Evolutionary conservation across 2,888 invertebrate genomes (phyloP).

Genomic region (Lamproptera curius): DNA sequence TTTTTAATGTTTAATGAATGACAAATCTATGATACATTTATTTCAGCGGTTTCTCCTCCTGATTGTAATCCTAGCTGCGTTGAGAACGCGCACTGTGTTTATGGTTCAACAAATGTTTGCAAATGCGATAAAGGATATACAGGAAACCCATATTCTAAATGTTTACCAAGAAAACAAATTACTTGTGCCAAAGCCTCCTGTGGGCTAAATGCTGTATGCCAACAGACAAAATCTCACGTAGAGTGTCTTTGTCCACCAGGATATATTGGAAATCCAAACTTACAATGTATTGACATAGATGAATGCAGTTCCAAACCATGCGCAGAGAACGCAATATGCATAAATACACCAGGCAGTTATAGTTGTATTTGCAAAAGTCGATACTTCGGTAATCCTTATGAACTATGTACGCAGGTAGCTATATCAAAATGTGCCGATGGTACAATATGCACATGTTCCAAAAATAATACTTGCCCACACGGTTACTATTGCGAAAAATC

Average conservation of each 20-base stretch:
- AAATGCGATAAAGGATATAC: constrained; percentile 90
- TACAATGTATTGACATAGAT: constrained; percentile 90
- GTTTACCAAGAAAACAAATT: constrained; percentile 83
- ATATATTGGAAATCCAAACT: constrained; percentile 91
- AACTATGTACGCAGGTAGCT: constrained; percentile 85
- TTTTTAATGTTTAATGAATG: neutral
- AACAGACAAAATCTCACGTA: constrained; percentile 84
- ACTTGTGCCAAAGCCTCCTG: constrained; percentile 86
- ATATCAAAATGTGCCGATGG: constrained; percentile 84
- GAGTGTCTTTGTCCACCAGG: constrained; percentile 91
- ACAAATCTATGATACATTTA: constrained; percentile 7
- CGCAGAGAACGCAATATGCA: constrained; percentile 91
- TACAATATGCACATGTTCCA: constrained; percentile 83
- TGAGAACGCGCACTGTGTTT: constrained; percentile 91
- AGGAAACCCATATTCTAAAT: constrained; percentile 93
- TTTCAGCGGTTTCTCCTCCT: constrained; percentile 86
- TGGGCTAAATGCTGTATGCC: constrained; percentile 88
- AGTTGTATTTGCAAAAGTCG: constrained; percentile 93
- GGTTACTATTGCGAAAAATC: constrained; percentile 87
- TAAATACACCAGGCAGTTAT: constrained; percentile 92
- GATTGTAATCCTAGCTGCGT: constrained; percentile 89
- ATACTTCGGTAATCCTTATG: constrained; percentile 92
- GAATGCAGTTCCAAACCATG: constrained; percentile 90
- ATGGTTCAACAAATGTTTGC: constrained; percentile 86
- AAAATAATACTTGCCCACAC: constrained; percentile 84